These are phyloP conservation scores for Erynnis tages DNA, from an alignment of 2,888 invertebrate species.

Conservation along the genomic window DNA sequence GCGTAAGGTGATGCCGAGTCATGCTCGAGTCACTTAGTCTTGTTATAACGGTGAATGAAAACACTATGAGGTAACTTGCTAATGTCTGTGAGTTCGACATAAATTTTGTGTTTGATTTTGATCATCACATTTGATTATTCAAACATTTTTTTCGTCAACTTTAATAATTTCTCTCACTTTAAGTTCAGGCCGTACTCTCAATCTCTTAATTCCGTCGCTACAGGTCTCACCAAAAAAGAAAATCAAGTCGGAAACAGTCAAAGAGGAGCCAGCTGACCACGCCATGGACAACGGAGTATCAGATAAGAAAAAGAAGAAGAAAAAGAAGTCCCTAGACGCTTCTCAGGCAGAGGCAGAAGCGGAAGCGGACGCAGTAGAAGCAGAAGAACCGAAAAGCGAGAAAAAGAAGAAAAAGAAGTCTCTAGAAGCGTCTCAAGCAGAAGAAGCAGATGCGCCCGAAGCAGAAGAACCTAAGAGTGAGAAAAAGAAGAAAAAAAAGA, in stretches of 20 bases:
- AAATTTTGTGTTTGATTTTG: too few relatives aligned
- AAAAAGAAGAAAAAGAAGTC: constrained; percentile 71
- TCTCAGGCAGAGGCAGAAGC: constrained; percentile 45
- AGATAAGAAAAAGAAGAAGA: constrained; percentile 77
- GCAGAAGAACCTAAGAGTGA: constrained; percentile 59
- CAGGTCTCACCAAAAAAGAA: constrained; percentile 67
- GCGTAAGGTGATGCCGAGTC: too few relatives aligned
- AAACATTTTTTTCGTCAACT: too few relatives aligned
- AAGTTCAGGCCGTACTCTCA: neutral
- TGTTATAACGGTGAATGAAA: too few relatives aligned
- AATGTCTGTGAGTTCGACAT: too few relatives aligned
- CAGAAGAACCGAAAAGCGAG: constrained; percentile 58
- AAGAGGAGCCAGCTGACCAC: constrained; percentile 39
- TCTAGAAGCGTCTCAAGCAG: constrained; percentile 32
- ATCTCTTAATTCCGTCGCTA: neutral
- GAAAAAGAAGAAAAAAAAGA: constrained; percentile 70
- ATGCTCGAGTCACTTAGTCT: too few relatives aligned
- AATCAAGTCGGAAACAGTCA: constrained; percentile 29
- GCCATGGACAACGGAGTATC: constrained; percentile 43
- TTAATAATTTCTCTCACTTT: too few relatives aligned
- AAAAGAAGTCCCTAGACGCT: constrained; percentile 69
- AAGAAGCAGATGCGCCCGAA: constrained; percentile 38
- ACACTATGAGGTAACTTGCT: too few relatives aligned
- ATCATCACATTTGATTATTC: too few relatives aligned
- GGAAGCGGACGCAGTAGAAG: constrained; percentile 41